Conservation (phyloP, 2,797 vertebrate genomes). For the Pelodytes ibericus region DNA sequence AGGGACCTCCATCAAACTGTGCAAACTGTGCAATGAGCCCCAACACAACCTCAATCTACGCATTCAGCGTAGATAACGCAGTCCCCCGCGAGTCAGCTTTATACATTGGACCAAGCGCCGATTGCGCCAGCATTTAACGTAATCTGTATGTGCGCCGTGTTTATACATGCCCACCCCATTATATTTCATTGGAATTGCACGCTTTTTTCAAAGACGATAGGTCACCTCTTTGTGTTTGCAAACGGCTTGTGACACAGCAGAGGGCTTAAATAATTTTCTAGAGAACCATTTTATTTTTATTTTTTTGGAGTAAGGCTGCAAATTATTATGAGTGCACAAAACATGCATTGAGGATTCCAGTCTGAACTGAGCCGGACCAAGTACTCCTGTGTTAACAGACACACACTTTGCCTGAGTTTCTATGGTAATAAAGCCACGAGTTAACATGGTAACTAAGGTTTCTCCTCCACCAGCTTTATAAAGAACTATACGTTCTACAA, state of each 20-base stretch:
- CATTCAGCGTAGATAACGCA: no score
- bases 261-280: neutral
- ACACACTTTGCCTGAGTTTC: conserved; percentile 38
- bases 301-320: neutral
- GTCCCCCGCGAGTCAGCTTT: no score
- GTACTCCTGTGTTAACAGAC: conserved; percentile 22
- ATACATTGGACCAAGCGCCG: no score
- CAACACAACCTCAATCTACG: no score
- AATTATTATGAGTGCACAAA: neutral
- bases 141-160: no score
- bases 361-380: conserved; percentile 15
- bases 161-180: no score
- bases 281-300: neutral
- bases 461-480: conserved; percentile 22
- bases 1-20: no score
- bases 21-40: no score
- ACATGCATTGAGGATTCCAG: neutral
- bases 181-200: no score
- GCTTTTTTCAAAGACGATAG: neutral
- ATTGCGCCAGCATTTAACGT: no score
- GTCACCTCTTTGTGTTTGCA: neutral
- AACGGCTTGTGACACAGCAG: neutral
- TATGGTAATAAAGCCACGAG: conserved; percentile 52
- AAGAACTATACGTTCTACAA: conserved; percentile 21
- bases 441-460: conserved; percentile 52